Base-by-base conservation (phyloP, 2,888 invertebrate species). In the Anodontia alba region DNA sequence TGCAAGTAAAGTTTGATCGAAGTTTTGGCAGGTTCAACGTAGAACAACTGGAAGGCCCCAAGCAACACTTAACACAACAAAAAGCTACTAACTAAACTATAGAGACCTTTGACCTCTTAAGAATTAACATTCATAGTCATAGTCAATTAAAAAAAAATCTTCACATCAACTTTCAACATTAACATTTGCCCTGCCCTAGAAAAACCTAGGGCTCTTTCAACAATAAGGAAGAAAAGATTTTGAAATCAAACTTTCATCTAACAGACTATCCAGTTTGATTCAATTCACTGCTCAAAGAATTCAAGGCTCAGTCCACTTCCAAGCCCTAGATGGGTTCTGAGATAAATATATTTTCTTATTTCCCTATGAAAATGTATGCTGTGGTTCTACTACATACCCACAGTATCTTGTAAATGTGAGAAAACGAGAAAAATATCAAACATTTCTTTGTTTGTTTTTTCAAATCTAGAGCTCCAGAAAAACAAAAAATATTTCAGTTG, bases 101-200 rank as follows among this genome's bases (percentile, higher is more conserved):
- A 62, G 62, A 62, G 62, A 62, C 62, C 62, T 62, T 62, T 62
- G 62, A 62, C 62, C 62, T 62, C 62, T 62, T 62, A 72, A 72
- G 38, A 72, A 54, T 72, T 72, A 72, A 72, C 57, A 72, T 72
- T 57, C 38, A 72, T 72, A 72, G 57, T 72, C 57, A 57, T 72
- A n/a, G 57, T 36, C 72, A 72, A 72, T 72, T 38, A 38, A 57
- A 57, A 54, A 62, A 62, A 57, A n/a, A n/a, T n/a, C 51, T 51
- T 43, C 73, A 80, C 80, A 84, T 80, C 77, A 81, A 81, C 81
- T 68, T 77, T 77, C 76, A 82, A 83, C 76, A 81, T 69, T 76
- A 82, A 78, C 73, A 80, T 76, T 73, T 80, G 80, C 80, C 80
- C 80, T 80, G 43, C 46, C 73, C 73, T 46, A 74, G 74, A 20